phyloP scores from a whole-genome alignment of 2,113 vertebrate genomes.

The Nothoprocta perdicaria region DNA sequence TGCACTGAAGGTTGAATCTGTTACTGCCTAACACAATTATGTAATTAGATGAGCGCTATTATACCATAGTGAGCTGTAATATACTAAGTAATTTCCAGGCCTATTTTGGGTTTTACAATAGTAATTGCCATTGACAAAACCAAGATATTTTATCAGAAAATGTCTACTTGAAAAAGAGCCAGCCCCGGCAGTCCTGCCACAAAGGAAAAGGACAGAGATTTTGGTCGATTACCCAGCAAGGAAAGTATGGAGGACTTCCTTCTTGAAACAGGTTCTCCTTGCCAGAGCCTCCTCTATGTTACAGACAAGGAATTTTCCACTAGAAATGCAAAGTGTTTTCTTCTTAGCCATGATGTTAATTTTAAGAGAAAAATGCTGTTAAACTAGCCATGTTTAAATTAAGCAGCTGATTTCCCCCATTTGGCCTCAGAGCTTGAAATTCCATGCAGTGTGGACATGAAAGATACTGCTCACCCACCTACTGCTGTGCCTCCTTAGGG shows the following conservation, averaged over 20 bases:
- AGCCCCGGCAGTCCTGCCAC: not conserved
- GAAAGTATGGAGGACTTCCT: not conserved
- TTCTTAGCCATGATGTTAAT: conserved; percentile 1
- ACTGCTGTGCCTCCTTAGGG: not conserved
- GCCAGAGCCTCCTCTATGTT: not conserved
- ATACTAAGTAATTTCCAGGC: not conserved
- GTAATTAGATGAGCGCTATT: not conserved
- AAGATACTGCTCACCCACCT: not conserved
- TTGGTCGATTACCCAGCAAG: not conserved
- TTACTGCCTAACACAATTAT: not conserved
- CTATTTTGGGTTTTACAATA: not conserved
- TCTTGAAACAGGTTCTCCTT: not conserved
- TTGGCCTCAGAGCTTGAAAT: not conserved
- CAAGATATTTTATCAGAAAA: accelerated
- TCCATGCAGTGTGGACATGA: not conserved
- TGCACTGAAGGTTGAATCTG: not conserved
- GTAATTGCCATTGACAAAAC: not conserved
- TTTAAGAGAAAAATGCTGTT: not conserved
- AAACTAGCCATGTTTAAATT: conserved; percentile 1
- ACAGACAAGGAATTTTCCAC: conserved; percentile 34
- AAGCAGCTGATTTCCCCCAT: not conserved
- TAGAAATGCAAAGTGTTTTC: conserved; percentile 9
- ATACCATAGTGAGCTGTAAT: not conserved
- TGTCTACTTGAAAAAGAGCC: not conserved
- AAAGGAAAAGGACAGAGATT: accelerated